Evolutionary conservation across 2,888 invertebrate genomes (phyloP).

Genomic region (Conomelus anceps): DNA sequence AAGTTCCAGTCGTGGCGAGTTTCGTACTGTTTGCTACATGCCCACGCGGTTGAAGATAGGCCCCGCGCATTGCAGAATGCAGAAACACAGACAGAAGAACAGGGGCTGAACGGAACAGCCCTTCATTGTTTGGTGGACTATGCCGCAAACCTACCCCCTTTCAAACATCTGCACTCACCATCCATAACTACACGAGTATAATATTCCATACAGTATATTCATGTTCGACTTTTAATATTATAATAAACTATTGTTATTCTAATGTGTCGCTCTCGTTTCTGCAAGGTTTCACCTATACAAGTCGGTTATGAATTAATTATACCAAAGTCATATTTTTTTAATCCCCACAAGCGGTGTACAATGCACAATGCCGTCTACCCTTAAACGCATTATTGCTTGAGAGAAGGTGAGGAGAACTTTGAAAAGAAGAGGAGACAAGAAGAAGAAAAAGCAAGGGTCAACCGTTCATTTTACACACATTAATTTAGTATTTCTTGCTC

Average conservation of each 20-base stretch:
- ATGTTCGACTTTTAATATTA: neutral
- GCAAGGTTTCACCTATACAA: constrained; percentile 2
- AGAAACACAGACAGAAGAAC: neutral
- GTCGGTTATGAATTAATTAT: constrained; percentile 11
- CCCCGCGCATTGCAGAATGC: neutral
- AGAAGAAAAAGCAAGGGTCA: neutral
- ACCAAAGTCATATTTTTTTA: constrained; percentile 12
- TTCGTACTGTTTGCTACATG: neutral
- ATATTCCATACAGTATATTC: neutral
- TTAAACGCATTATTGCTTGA: neutral
- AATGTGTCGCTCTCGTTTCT: constrained; percentile 6
- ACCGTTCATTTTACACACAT: constrained; percentile 10
- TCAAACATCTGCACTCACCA: neutral
- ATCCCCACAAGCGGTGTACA: neutral
- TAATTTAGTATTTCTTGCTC: neutral
- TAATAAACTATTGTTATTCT: constrained; percentile 3
- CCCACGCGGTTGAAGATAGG: neutral
- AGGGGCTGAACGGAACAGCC: neutral
- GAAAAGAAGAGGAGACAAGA: neutral
- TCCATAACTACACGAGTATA: neutral
- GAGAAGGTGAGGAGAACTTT: neutral
- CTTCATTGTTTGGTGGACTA: neutral
- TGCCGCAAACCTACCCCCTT: neutral
- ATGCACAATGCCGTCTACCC: neutral
- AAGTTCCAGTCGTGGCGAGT: neutral